Base-by-base conservation (phyloP, 92 coral and sea anemone species). In the Actinernus sp. region DNA sequence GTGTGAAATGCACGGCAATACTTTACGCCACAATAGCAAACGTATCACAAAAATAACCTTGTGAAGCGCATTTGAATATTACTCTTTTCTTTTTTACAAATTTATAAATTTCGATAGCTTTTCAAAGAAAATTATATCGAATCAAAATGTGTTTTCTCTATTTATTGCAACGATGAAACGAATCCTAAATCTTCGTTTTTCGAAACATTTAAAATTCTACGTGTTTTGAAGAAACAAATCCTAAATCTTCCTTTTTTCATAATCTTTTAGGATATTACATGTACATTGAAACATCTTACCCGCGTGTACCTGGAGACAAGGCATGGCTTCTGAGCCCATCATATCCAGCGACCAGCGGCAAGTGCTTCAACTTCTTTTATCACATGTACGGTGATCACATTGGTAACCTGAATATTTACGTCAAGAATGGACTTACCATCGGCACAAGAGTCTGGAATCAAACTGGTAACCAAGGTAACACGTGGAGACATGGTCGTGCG, bases 341-440 rank as follows among this genome's bases (percentile, higher is more conserved):
- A 16, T 72, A 82, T 21, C 73, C 89, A 0, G 65, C 86, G 23
- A 90, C 99, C 1, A 76, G 62, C 13, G 97, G 97, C 73, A 91
- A 91, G 32, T 95, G 99, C 64, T 70, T 95, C 45, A 91, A 95
- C 81, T 95, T 95, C 62, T 95, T 78, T 65, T 95, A 95, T 50
- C 97, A 91, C 68, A 95, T 95, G 99, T 68, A 73, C 31, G 99
- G 99, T 20, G 55, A 46, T 17, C 83, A 91, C 47, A 84, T 95
- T 55, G 97, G 97, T 24, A 18, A 71, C 13, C 44, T 95, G 60
- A 84, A 91, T n/a, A 68, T 95, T 1, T 83, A 79, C 37, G 78
- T 87, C 36, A 91, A 83, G 74, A 63, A 70, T 31, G 73, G 86
- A 10, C 44, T 41, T 9, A 26, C 53, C 84, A 19, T 79, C 12